Conservation (phyloP, 2,113 vertebrate species). For the Hirundichthys speculiger region DNA sequence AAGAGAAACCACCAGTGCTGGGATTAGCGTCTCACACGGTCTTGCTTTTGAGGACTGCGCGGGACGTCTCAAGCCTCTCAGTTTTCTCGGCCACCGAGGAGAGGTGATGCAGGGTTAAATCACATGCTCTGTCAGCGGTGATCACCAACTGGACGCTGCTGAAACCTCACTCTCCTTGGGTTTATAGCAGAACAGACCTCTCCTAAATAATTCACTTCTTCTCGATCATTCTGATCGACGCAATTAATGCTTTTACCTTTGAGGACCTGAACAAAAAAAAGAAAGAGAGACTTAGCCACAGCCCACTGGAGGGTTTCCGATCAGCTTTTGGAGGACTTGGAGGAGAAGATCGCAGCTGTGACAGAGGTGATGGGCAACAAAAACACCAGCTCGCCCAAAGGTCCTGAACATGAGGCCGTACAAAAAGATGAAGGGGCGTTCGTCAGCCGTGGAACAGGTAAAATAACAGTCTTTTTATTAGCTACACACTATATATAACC, state of each 20-base stretch:
- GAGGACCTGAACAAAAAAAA: slow-evolving; percentile 6
- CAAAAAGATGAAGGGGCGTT: slow-evolving; percentile 6
- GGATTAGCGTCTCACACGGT: not conserved
- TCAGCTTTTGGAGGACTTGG: slow-evolving; percentile 13
- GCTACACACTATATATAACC: not conserved
- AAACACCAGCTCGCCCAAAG: slow-evolving; percentile 36
- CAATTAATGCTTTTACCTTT: slow-evolving; percentile 11
- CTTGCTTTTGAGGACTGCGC: slow-evolving; percentile 1
- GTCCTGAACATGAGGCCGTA: slow-evolving; percentile 14
- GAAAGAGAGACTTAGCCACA: not conserved
- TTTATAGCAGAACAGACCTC: not conserved
- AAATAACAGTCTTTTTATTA: not conserved
- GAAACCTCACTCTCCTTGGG: slow-evolving; percentile 6
- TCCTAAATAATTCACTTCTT: slow-evolving; percentile 16
- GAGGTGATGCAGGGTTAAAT: slow-evolving; percentile 52
- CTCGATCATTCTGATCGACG: not conserved
- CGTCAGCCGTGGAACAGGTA: slow-evolving; percentile 43
- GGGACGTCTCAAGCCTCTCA: slow-evolving; percentile 26
- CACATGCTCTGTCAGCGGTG: slow-evolving; percentile 42
- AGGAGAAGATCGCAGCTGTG: slow-evolving; percentile 15
- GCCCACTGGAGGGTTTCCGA: slow-evolving; percentile 19
- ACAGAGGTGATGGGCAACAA: slow-evolving; percentile 64
- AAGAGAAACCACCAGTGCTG: not conserved
- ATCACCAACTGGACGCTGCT: slow-evolving; percentile 22
- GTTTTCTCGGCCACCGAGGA: slow-evolving; percentile 43